These are phyloP conservation scores for Mus pahari DNA, from an alignment of 2,113 vertebrate species.

Conservation along the genomic window DNA sequence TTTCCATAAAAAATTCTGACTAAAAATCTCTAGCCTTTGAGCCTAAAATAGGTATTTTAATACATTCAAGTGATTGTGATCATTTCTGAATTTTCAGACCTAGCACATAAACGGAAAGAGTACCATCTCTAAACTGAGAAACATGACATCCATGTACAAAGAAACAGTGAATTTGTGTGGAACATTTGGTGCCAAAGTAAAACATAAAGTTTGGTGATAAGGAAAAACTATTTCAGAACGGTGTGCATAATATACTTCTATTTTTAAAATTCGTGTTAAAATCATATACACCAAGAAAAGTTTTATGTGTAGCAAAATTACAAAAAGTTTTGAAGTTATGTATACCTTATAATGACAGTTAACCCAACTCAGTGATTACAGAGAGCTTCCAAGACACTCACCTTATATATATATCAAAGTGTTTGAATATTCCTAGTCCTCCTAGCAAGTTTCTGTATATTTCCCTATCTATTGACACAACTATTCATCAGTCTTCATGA, in stretches of 20 bases:
- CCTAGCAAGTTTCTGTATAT: not conserved
- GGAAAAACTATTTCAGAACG: not conserved
- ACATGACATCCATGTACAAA: not conserved
- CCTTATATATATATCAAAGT: not conserved
- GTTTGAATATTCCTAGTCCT: not conserved
- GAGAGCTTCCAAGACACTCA: not conserved
- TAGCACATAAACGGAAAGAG: not conserved
- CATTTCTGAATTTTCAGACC: not conserved
- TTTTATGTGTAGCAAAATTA: not conserved
- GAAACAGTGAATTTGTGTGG: not conserved
- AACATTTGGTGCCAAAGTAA: slow-evolving; percentile 8
- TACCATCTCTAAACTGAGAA: not conserved
- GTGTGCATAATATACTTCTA: not conserved
- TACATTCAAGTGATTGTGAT: not conserved
- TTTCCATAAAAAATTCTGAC: not conserved
- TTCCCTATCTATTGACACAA: not conserved
- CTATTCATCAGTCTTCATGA: not conserved
- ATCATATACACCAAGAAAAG: not conserved
- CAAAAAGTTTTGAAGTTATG: not conserved
- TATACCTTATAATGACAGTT: not conserved
- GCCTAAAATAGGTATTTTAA: not conserved
- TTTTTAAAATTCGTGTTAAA: not conserved
- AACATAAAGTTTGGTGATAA: slow-evolving; percentile 13
- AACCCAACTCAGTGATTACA: not conserved
- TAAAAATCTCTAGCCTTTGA: slow-evolving; percentile 12